These are phyloP conservation scores for Thaumatotibia leucotreta DNA, from an alignment of 1,140 invertebrate genomes.

Conservation along the genomic window DNA sequence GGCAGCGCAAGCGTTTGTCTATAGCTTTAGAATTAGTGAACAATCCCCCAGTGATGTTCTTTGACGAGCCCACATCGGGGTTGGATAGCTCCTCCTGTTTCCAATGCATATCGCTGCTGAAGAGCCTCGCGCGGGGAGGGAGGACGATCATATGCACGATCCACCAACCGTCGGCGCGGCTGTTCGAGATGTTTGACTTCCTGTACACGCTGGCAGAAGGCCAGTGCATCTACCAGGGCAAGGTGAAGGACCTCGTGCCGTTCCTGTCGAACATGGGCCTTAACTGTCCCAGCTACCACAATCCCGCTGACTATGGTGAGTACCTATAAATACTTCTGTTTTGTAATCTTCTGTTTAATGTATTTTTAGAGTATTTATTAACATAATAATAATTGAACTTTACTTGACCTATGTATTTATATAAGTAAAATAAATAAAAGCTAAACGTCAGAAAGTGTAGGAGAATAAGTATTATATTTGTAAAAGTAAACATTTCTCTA, in stretches of 20 bases:
- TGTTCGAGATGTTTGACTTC: constrained; percentile 98
- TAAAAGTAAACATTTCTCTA: neutral
- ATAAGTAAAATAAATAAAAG: too few relatives aligned
- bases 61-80: constrained; percentile 98
- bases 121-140: constrained; percentile 87
- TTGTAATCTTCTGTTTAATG: too few relatives aligned
- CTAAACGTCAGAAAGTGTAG: too few relatives aligned
- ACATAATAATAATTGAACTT: too few relatives aligned
- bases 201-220: constrained; percentile 93
- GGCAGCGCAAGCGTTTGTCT: constrained; percentile 94
- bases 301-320: constrained; percentile 95
- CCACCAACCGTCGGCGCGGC: constrained; percentile 95
- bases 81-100: constrained; percentile 95
- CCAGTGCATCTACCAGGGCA: constrained; percentile 94
- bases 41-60: constrained; percentile 97
- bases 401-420: too few relatives aligned
- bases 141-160: constrained; percentile 97
- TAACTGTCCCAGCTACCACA: constrained; percentile 95
- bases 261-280: constrained; percentile 90
- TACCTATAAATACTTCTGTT: too few relatives aligned
- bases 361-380: too few relatives aligned
- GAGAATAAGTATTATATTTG: too few relatives aligned
- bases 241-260: constrained; percentile 87
- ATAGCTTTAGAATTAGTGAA: constrained; percentile 92
- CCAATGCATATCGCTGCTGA: constrained; percentile 90